Conservation (phyloP, 2,888 invertebrate species). For the Druceiella hillmani region DNA sequence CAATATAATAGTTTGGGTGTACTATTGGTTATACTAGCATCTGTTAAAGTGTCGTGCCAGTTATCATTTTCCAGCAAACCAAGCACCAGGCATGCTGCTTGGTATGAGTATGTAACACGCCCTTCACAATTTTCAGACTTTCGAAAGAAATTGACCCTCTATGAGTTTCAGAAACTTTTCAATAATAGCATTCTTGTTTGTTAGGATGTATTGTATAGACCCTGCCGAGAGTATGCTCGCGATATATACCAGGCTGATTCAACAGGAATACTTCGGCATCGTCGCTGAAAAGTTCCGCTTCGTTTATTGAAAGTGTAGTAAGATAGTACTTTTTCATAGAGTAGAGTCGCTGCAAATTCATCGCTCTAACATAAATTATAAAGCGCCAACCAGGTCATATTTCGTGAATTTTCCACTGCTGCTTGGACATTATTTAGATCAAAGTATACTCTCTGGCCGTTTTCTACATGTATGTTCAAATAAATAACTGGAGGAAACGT, state of each 20-base stretch:
- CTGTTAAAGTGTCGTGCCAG: too few species aligned
- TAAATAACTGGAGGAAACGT: too few species aligned
- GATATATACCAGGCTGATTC: background rate
- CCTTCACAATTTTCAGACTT: too few species aligned
- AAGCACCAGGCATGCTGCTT: too few species aligned
- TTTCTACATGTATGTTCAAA: too few species aligned
- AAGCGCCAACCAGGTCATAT: background rate
- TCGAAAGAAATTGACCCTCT: background rate
- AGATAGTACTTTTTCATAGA: background rate
- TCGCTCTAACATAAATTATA: background rate
- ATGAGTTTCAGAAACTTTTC: background rate
- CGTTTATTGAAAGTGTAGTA: background rate
- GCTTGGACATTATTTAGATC: too few species aligned
- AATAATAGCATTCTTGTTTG: background rate
- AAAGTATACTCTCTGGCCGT: too few species aligned
- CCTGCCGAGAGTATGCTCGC: background rate
- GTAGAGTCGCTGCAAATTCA: background rate
- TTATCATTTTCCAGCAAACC: too few species aligned
- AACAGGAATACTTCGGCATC: background rate
- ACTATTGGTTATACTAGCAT: too few species aligned
- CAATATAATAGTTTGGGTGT: too few species aligned
- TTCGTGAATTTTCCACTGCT: too few species aligned
- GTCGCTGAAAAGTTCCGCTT: background rate
- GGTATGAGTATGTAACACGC: too few species aligned
- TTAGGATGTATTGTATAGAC: constrained; percentile 1